phyloP scores from a whole-genome alignment of 2,113 vertebrate genomes.

The Periophthalmodon schlosseri region DNA sequence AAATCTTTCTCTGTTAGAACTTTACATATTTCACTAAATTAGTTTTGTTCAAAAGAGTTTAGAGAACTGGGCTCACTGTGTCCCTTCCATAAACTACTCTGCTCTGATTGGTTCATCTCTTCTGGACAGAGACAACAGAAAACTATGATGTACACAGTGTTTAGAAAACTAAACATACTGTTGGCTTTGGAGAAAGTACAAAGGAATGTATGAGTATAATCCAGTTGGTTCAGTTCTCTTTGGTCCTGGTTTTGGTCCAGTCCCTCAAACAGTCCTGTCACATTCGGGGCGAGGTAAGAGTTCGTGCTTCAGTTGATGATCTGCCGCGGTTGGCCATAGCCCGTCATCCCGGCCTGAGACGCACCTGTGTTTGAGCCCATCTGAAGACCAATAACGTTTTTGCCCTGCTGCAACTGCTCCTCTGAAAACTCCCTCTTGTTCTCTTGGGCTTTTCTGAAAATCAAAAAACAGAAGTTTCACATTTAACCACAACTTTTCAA shows the following conservation, averaged over 20 bases:
- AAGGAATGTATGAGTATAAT: slow-evolving; percentile 17
- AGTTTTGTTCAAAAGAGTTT: not conserved
- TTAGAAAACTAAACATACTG: slow-evolving; percentile 7
- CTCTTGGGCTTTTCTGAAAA: slow-evolving; percentile 89
- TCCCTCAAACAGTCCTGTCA: slow-evolving; percentile 41
- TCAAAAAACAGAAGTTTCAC: slow-evolving; percentile 20
- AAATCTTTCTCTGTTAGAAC: too few relatives aligned
- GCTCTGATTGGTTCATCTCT: not conserved
- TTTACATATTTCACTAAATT: not conserved
- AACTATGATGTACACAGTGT: not conserved
- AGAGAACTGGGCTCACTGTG: not conserved
- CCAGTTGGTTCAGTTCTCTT: slow-evolving; percentile 31
- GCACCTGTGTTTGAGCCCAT: slow-evolving; percentile 95
- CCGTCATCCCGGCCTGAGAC: slow-evolving; percentile 91
- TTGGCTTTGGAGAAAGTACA: slow-evolving; percentile 17
- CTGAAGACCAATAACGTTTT: slow-evolving; percentile 91
- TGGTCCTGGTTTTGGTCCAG: slow-evolving; percentile 68
- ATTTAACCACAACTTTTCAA: slow-evolving; percentile 20
- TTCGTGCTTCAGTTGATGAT: slow-evolving; percentile 78
- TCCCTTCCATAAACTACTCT: not conserved
- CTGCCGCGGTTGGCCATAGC: slow-evolving; percentile 90
- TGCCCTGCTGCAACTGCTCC: slow-evolving; percentile 90
- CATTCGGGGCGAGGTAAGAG: slow-evolving; percentile 32
- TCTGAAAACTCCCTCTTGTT: slow-evolving; percentile 91
- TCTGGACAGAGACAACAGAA: not conserved